Percentiles rank a stretch among this genome's conserved stretches.
phyloP scores from a whole-genome alignment of 2,797 vertebrate genomes.

The Remorina albescens region DNA sequence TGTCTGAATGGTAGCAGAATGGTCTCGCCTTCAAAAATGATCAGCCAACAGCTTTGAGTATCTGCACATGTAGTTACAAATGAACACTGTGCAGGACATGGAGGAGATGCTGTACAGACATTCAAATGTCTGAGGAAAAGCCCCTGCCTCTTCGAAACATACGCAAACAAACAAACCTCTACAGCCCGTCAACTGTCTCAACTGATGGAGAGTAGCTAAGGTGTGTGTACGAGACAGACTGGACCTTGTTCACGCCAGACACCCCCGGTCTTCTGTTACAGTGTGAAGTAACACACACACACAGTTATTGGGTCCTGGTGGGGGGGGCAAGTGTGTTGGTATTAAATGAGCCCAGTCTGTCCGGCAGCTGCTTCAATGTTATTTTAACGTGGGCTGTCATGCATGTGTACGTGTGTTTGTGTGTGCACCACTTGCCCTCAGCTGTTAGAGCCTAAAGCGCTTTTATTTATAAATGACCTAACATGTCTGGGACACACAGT shows the following conservation, averaged over 20 bases:
- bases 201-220: conserved; percentile 44
- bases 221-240: conserved; percentile 56
- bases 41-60: background rate
- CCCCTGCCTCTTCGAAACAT: background rate
- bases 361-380: conserved; percentile 67
- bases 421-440: conserved; percentile 33
- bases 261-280: conserved; percentile 47
- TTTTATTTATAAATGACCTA: conserved; percentile 33
- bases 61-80: background rate
- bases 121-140: conserved; percentile 51
- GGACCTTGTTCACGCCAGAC: conserved; percentile 66
- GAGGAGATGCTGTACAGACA: conserved; percentile 12
- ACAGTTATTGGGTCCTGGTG: background rate
- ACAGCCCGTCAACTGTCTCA: conserved; percentile 56
- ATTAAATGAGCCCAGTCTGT: conserved; percentile 63
- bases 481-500: conserved; percentile 7
- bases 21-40: background rate
- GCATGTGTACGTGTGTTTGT: conserved; percentile 23
- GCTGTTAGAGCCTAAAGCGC: conserved; percentile 20
- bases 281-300: conserved; percentile 42
- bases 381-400: conserved; percentile 46
- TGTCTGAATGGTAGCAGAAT: too few species aligned
- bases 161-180: conserved; percentile 20
- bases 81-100: background rate
- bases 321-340: conserved; percentile 30